These are phyloP conservation scores for Macaca fascicularis DNA, from an alignment of 2,113 vertebrate genomes.

Conservation along the genomic window T2T-MFA8v1.1 NC_088379.1:181340001-181340500, in stretches of 20 bases:
- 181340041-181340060: not conserved
- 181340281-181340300: not conserved
- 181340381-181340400: not conserved
- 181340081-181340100: not conserved
- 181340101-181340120: not conserved
- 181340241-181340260: not conserved
- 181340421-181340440: not conserved
- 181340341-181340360: not conserved
- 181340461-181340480: not conserved
- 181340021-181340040: not conserved
- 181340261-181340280: not conserved
- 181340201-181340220: not conserved
- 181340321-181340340: not conserved
- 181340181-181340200: not conserved
- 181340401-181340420: not conserved
- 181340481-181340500: not conserved
- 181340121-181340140: not conserved
- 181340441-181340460: not conserved
- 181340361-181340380: not conserved
- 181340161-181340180: not conserved
- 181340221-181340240: not conserved
- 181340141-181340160: not conserved
- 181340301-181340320: not conserved
- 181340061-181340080: not conserved
- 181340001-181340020: not conserved